A percentile compares a stretch with the other conserved stretches of the same genome.
Evolutionary conservation across 1,140 invertebrate species (phyloP).

Genomic region (Leptoteleia sp.): DNA sequence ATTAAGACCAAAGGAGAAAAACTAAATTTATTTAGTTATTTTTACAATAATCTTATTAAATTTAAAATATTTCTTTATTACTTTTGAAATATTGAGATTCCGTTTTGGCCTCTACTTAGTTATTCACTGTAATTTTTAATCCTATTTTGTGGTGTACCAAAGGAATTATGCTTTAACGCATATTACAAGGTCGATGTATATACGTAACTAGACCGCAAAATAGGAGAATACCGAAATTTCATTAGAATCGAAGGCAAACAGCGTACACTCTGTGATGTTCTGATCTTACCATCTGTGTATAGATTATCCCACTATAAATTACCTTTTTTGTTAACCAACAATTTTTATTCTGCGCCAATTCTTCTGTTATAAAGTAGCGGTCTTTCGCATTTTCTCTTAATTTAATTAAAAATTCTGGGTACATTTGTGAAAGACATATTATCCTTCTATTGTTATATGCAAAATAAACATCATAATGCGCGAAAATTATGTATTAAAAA

Average conservation of each 20-base stretch:
- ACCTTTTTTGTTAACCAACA: too few species aligned
- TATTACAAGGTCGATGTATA: conserved; percentile 60
- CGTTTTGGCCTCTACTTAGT: conserved; percentile 24
- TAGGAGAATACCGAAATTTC: conserved; percentile 61
- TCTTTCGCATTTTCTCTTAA: too few species aligned
- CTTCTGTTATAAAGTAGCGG: too few species aligned
- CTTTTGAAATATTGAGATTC: conserved; percentile 19
- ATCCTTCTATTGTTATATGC: too few species aligned
- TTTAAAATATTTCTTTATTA: conserved; percentile 12
- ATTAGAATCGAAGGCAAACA: conserved; percentile 61
- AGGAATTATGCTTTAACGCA: conserved; percentile 62
- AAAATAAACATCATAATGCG: too few species aligned
- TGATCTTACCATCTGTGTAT: conserved; percentile 26
- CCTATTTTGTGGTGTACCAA: conserved; percentile 44
- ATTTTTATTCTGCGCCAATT: too few species aligned
- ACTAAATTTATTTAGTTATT: too few species aligned
- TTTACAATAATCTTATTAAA: not conserved
- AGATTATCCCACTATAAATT: conserved; percentile 21
- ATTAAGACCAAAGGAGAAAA: too few species aligned
- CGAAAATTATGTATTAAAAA: too few species aligned
- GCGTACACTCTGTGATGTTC: conserved; percentile 11
- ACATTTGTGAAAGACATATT: too few species aligned
- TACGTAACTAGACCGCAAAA: conserved; percentile 59
- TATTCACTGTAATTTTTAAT: conserved; percentile 51
- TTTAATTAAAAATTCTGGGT: too few species aligned